These are phyloP conservation scores for Diorhabda elongata DNA, from an alignment of 1,140 invertebrate species.

Conservation along the genomic window DNA sequence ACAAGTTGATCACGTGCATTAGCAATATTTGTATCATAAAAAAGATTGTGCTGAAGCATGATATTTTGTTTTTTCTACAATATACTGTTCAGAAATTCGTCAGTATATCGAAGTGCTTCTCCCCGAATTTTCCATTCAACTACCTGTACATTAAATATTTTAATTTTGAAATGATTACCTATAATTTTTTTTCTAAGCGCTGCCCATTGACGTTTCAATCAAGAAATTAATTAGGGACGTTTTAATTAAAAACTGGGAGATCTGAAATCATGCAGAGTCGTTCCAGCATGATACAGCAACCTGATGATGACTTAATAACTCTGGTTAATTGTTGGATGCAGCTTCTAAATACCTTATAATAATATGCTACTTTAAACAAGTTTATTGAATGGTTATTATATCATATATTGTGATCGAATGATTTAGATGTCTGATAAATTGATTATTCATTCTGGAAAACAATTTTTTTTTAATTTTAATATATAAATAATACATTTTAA, in stretches of 20 bases:
- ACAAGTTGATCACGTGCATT: too few species aligned
- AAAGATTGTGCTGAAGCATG: too few species aligned
- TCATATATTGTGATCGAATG: too few species aligned
- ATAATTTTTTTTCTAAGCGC: neutral
- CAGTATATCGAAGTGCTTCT: too few species aligned
- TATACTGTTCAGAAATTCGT: too few species aligned
- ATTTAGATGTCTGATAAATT: too few species aligned
- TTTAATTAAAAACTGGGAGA: neutral
- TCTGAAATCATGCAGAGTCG: neutral
- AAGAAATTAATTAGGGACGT: neutral
- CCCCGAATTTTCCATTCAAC: neutral
- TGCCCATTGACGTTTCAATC: neutral
- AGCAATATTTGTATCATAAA: too few species aligned
- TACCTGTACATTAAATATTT: neutral
- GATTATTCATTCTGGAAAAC: too few species aligned
- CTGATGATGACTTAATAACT: neutral
- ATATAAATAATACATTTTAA: too few species aligned
- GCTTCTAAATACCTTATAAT: neutral
- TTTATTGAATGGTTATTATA: too few species aligned
- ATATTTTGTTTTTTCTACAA: too few species aligned
- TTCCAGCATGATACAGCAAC: neutral
- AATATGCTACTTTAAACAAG: neutral
- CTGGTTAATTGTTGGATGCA: slow-evolving; percentile 2
- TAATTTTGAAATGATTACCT: neutral
- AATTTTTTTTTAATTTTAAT: too few species aligned